These are phyloP conservation scores for Battus philenor DNA, from an alignment of 1,140 invertebrate genomes.

Conservation along the genomic window DNA sequence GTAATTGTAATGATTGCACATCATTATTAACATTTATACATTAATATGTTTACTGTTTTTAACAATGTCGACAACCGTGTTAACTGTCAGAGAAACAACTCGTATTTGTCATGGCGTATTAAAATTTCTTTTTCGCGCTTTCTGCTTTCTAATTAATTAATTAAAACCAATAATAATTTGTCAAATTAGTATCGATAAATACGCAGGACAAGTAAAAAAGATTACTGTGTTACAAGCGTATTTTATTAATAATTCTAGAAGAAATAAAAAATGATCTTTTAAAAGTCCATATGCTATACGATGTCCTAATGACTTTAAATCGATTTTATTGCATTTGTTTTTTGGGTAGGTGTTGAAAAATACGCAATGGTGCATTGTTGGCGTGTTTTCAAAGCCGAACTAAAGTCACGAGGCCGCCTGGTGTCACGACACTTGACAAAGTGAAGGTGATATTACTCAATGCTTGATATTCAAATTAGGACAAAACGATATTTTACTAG, in stretches of 20 bases:
- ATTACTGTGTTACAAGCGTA: no score
- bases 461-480: conserved; percentile 4
- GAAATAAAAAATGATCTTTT: no score
- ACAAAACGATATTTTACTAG: no score
- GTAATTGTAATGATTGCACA: conserved; percentile 2
- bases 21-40: not conserved
- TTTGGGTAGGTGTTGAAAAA: not conserved
- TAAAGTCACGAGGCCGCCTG: conserved; percentile 39
- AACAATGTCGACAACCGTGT: not conserved
- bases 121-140: no score
- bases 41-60: not conserved
- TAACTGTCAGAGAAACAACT: not conserved
- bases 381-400: conserved; percentile 18
- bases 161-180: no score
- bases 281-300: no score
- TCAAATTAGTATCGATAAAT: no score
- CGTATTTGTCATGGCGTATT: no score
- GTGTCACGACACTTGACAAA: conserved; percentile 32
- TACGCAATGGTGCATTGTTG: conserved; percentile 1
- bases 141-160: no score
- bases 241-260: no score
- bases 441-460: conserved; percentile 9
- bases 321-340: conserved; percentile 7
- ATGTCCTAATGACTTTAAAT: no score
- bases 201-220: no score